phyloP scores from a whole-genome alignment of 1,140 invertebrate genomes.

The Globodera ellingtonae region DNA sequence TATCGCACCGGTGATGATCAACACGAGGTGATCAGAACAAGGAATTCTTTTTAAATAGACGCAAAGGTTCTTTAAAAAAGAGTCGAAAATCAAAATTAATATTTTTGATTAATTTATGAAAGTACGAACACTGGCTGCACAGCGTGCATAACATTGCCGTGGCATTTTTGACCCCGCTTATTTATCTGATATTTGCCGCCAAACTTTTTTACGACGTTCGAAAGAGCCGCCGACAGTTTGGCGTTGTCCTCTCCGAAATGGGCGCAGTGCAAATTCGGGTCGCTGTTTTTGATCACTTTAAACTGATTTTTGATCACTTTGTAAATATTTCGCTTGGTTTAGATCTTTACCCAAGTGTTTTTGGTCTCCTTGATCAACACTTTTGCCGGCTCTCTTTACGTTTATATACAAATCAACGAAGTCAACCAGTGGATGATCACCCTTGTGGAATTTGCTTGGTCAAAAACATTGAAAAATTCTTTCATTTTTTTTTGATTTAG shows the following conservation, averaged over 20 bases:
- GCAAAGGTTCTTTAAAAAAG: too few relatives aligned
- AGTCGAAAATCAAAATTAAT: too few relatives aligned
- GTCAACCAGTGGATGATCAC: conserved; percentile 21
- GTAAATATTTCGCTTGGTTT: not conserved
- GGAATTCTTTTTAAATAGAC: not conserved
- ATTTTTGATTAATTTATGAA: too few relatives aligned
- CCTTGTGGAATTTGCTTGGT: conserved; percentile 26
- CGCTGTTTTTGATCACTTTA: too few relatives aligned
- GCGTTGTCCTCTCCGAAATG: not conserved
- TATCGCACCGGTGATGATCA: conserved; percentile 8
- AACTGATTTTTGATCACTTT: not conserved
- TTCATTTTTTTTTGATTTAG: too few relatives aligned
- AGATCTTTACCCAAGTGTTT: conserved; percentile 37
- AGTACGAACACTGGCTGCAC: not conserved
- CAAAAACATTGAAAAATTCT: too few relatives aligned
- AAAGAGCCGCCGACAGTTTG: too few relatives aligned
- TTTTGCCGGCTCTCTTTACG: conserved; percentile 14
- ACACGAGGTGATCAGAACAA: not conserved
- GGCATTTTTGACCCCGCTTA: not conserved
- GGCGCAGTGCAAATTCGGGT: too few relatives aligned
- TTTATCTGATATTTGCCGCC: conserved; percentile 6
- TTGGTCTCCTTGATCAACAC: conserved; percentile 28
- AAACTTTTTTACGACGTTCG: not conserved
- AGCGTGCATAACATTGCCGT: not conserved
- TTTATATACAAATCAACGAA: conserved; percentile 27